Base-by-base conservation (phyloP, 2,888 invertebrate genomes). In the Acrobeloides nanus region DNA sequence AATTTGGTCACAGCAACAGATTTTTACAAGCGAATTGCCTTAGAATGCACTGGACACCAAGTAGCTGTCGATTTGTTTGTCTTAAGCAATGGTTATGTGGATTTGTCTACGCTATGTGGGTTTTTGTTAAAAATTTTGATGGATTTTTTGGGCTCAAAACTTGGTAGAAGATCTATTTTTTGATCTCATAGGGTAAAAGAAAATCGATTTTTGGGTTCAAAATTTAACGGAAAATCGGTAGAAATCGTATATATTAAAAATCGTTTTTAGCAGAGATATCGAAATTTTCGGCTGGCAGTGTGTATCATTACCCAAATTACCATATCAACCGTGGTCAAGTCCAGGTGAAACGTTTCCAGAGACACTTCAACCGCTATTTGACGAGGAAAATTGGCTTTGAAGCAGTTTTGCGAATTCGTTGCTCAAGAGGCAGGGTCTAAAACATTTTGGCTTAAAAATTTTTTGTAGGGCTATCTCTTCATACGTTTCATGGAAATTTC, bases 401-500 rank as follows among this genome's bases (percentile, higher is more conserved):
- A 75, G 89, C 97, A 4, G 97, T 97, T 20, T 89, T 97, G 89
- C 80, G 97, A 64, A 85, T 97, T 59, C 81, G 95, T 5, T 93
- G 92, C 74, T 89, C 92, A 1, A 74, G 76, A 82, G 86, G 84
- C 84, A 55, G 57, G 12, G 7, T 37, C 18, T 46, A 5, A 15
- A 44, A 43, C 8, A 15, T 23, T 44, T 45, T 46, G 12, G n/a
- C 35, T 10, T 7, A 20, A 23, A 17, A 39, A 32, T 39, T 46
- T 3, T 57, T 51, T 51, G 12, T 84, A 72, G 93, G 95, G 15
- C 79, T 97, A 48, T 82, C 87, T 23, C 88, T 97, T 67, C 92
- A 95, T 77, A 89, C 92, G 72, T 97, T 97, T 83, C 93, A 95
- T 78, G 97, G 97, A 32, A 95, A 95, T 78, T 93, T 93, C 82